Evolutionary conservation across 1,140 invertebrate species (phyloP), one percentile per base, ranked within the genome.

Genomic region (Harpegnathos saltator): DNA sequence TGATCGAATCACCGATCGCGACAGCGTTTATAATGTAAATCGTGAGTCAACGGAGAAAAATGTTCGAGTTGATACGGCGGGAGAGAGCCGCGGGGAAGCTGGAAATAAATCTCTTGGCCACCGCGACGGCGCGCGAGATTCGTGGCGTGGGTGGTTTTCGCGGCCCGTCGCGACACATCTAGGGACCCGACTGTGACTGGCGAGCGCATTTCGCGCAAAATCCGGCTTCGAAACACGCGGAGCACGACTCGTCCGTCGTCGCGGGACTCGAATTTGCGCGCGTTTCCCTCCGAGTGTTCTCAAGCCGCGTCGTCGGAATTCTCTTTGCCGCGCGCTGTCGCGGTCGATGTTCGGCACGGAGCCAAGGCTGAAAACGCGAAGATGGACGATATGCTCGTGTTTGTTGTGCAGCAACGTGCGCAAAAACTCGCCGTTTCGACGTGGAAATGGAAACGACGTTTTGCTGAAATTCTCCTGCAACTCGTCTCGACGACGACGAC

Each of bases 141-240:
- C n/a, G n/a, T n/a, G n/a, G n/a, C n/a, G n/a, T n/a, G n/a, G n/a
- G n/a, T n/a, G 56, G 22, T 44, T 63, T 62, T 75, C 44, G 24
- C 26, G 9, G 1, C 1, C 5, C 22, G 63, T 56, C 63, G 44
- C 14, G 24, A 26, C 9, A 54, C 73, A 65, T 19, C 15, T 65
- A 50, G 52, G 33, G 58, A 29, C 50, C 69, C 63, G 50, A 69
- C 52, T 44, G 3, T 54, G 52, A 15, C 52, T 54, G 17, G 33
- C 52, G 24, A 33, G 29, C 29, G 56, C 48, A 77, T 48, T 2
- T 15, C 19, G 54, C 19, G 3, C 75, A 69, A 58, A 5, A 56
- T 78, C 56, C 19, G 29, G 48, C 29, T 62, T 54, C n/a, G 73
- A 54, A 66, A 77, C 61, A 68, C 59, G 62, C 72, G 1, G 17